A percentile compares a stretch with the other conserved stretches of the same genome.
Conservation (phyloP, 2,888 invertebrate species). For the Malacosoma neustria region DNA sequence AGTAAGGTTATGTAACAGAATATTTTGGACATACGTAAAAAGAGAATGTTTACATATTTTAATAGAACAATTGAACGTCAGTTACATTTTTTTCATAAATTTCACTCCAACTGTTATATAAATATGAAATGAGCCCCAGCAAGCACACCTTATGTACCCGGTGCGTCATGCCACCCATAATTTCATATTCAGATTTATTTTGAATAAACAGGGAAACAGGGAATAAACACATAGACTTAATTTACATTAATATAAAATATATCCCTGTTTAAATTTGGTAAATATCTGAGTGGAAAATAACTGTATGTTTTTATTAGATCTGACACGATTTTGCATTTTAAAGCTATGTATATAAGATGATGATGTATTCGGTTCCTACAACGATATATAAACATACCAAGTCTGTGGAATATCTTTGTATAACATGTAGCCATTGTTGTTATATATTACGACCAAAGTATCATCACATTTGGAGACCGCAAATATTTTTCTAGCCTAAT, state of each 20-base stretch:
- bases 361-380: too few relatives aligned
- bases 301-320: neutral
- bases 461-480: too few relatives aligned
- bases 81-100: constrained; percentile 3
- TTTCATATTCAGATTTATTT: constrained; percentile 22
- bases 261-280: neutral
- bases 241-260: neutral
- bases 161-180: constrained; percentile 28
- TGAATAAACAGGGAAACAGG: constrained; percentile 2
- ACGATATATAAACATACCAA: too few relatives aligned
- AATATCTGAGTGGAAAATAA: neutral
- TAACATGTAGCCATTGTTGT: too few relatives aligned
- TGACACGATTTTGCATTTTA: too few relatives aligned
- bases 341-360: too few relatives aligned
- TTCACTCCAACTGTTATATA: constrained; percentile 21
- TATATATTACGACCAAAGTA: too few relatives aligned
- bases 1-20: too few relatives aligned
- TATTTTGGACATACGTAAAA: too few relatives aligned
- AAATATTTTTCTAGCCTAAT: too few relatives aligned
- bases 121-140: constrained; percentile 35
- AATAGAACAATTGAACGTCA: neutral
- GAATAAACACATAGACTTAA: neutral
- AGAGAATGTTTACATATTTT: too few relatives aligned
- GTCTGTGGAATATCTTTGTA: too few relatives aligned
- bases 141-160: constrained; percentile 37